phyloP scores from a whole-genome alignment of 30 jellyfish, hydroid and myxozoan genomes.

The Hydra vulgaris region DNA sequence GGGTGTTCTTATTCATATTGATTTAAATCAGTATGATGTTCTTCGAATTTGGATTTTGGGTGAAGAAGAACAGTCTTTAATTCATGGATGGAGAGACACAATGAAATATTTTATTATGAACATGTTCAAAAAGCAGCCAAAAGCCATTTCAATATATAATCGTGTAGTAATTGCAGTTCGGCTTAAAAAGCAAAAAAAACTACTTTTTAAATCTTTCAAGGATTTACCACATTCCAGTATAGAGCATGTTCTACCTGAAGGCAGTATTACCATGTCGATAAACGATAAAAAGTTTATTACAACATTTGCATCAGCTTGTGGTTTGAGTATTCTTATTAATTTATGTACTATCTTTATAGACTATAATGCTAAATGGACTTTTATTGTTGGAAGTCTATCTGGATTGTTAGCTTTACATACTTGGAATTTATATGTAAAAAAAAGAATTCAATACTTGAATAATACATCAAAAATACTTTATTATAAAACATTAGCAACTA shows the following conservation, averaged over 20 bases:
- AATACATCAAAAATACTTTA: slow-evolving; percentile 49
- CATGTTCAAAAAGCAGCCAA: slow-evolving; percentile 39
- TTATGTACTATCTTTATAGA: slow-evolving; percentile 34
- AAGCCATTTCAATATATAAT: slow-evolving; percentile 45
- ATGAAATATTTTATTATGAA: slow-evolving; percentile 25
- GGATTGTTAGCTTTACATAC: slow-evolving; percentile 57
- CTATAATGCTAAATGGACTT: slow-evolving; percentile 35
- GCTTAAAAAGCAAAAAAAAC: slow-evolving; percentile 59
- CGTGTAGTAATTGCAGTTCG: slow-evolving; percentile 89
- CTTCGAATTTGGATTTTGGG: slow-evolving; percentile 79
- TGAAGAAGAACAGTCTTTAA: slow-evolving; percentile 29
- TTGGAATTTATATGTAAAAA: slow-evolving; percentile 84
- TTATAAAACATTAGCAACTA: slow-evolving; percentile 72
- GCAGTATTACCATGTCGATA: slow-evolving; percentile 57
- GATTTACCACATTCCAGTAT: slow-evolving; percentile 64
- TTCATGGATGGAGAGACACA: slow-evolving; percentile 10
- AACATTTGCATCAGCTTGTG: slow-evolving; percentile 40
- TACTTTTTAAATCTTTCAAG: slow-evolving; percentile 73
- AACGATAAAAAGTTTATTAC: slow-evolving; percentile 54
- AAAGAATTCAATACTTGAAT: slow-evolving; percentile 57
- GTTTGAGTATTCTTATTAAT: slow-evolving; percentile 41
- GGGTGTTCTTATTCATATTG: slow-evolving; percentile 86
- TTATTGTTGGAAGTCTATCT: slow-evolving; percentile 44
- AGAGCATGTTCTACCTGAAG: slow-evolving; percentile 78
- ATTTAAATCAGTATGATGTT: slow-evolving; percentile 63